These are phyloP conservation scores for Aphis gossypii DNA, from an alignment of 1,140 invertebrate species.

Conservation along the genomic window DNA sequence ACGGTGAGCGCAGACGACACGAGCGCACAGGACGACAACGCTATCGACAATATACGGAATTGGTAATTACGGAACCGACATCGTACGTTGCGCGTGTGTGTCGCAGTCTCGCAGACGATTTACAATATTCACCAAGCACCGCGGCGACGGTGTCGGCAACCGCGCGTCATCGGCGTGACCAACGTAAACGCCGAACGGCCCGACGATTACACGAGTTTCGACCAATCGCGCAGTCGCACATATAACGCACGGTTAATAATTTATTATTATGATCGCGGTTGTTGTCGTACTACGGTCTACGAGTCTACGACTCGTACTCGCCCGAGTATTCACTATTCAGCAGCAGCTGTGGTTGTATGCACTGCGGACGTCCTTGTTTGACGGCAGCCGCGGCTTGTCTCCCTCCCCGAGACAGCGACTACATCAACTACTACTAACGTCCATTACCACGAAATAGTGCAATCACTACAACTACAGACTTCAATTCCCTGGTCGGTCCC, in stretches of 20 bases:
- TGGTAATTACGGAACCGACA: background rate
- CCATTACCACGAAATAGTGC: background rate
- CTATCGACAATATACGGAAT: slow-evolving; percentile 35
- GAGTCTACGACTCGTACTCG: background rate
- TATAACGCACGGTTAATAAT: background rate
- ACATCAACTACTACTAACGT: background rate
- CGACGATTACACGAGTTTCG: background rate
- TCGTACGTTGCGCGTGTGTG: background rate
- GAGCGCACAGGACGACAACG: background rate
- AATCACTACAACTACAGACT: background rate
- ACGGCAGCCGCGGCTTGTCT: background rate
- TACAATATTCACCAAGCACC: background rate
- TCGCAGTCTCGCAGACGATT: background rate
- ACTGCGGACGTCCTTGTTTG: background rate
- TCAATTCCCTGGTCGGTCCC: background rate
- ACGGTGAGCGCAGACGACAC: background rate
- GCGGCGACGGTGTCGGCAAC: background rate
- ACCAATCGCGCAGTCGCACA: background rate
- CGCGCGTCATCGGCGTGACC: background rate
- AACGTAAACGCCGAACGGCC: background rate
- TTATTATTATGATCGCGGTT: background rate
- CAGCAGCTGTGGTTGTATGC: background rate
- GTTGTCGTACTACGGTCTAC: background rate
- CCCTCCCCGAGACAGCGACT: background rate
- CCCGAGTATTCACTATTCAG: too few species aligned